Percentiles rank a stretch among this genome's conserved stretches.
phyloP scores from a whole-genome alignment of 2,888 invertebrate genomes.

The Rhaphigaster nebulosa region DNA sequence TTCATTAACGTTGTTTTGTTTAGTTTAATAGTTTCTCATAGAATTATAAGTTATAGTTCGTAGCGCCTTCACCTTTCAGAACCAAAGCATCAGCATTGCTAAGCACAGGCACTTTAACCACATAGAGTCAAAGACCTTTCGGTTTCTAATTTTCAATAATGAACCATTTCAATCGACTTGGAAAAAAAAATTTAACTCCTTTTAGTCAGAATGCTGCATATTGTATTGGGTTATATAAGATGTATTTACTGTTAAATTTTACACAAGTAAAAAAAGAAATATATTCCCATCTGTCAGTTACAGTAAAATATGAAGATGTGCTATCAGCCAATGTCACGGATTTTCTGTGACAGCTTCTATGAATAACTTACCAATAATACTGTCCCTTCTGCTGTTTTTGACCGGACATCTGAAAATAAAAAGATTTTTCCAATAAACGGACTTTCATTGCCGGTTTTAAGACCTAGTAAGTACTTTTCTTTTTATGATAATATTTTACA shows the following conservation, averaged over 20 bases:
- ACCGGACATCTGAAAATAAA: neutral
- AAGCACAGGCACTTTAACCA: no score
- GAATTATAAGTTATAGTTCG: no score
- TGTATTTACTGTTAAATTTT: neutral
- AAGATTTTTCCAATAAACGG: neutral
- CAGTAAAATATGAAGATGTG: neutral
- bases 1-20: no score
- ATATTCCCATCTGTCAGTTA: neutral
- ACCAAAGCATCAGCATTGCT: no score
- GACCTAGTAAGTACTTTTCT: neutral
- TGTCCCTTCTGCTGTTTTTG: neutral
- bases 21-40: no score
- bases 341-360: neutral
- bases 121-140: no score
- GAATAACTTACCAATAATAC: neutral
- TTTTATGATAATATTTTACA: neutral
- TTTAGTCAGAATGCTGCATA: neutral
- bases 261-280: neutral
- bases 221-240: neutral
- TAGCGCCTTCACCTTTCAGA: no score
- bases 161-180: no score
- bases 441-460: no score
- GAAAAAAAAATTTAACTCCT: no score
- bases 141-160: no score
- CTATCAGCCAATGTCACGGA: slow-evolving; percentile 18